These are phyloP conservation scores for Pipistrellus nathusii DNA, from an alignment of 2,797 vertebrate species.

Conservation along the genomic window DNA sequence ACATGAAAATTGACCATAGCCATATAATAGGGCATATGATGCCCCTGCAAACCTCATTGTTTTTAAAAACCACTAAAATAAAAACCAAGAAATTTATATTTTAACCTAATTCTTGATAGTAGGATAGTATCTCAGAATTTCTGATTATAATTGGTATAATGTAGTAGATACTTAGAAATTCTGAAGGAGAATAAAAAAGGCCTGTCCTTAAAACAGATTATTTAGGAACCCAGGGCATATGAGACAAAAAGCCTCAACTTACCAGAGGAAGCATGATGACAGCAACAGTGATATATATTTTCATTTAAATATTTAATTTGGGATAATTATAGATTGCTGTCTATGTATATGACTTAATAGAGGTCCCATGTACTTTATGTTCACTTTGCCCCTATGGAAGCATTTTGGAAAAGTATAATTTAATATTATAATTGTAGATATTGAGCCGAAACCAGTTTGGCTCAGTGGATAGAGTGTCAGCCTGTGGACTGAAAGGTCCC, in stretches of 20 bases:
- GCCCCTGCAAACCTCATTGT: neutral
- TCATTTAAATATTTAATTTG: neutral
- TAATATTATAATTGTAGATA: neutral
- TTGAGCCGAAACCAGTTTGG: neutral
- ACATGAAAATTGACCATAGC: neutral
- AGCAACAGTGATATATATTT: neutral
- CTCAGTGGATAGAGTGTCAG: too few species aligned
- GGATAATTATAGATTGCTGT: neutral
- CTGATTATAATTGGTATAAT: neutral
- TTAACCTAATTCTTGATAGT: slow-evolving; percentile 17
- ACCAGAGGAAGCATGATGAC: neutral
- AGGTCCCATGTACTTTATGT: neutral
- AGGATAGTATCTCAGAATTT: neutral
- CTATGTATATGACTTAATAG: neutral
- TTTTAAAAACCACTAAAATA: neutral
- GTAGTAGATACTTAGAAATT: neutral
- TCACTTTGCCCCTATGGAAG: neutral
- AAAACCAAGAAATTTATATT: slow-evolving; percentile 9
- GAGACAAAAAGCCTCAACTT: neutral
- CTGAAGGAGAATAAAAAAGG: neutral
- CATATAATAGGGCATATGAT: neutral
- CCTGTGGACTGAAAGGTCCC: too few species aligned
- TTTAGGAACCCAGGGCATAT: neutral
- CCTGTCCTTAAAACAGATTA: neutral
- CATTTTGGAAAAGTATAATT: neutral